Conservation (phyloP, 2,888 invertebrate genomes). For the Habroteleia sp. region DNA sequence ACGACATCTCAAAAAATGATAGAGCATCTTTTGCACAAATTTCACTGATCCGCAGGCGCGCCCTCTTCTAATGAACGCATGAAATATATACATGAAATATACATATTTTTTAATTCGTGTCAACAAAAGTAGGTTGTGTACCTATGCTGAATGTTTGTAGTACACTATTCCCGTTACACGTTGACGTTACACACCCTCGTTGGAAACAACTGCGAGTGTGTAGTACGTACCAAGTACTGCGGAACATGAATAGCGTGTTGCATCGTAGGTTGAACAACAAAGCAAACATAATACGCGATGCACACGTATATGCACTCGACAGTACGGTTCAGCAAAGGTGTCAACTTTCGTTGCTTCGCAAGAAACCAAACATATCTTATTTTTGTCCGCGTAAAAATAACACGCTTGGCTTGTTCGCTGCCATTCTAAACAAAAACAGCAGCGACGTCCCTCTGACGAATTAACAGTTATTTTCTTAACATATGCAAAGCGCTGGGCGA, state of each 20-base stretch:
- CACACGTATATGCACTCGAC: slow-evolving; percentile 66
- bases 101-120: slow-evolving; percentile 60
- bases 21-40: slow-evolving; percentile 11
- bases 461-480: slow-evolving; percentile 55
- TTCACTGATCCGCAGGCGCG: no score
- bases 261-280: slow-evolving; percentile 71
- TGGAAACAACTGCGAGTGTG: slow-evolving; percentile 59
- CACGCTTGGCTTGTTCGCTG: slow-evolving; percentile 12
- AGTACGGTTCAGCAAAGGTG: slow-evolving; percentile 68
- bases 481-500: slow-evolving; percentile 7
- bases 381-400: slow-evolving; percentile 45
- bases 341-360: slow-evolving; percentile 72
- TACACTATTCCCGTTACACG: slow-evolving; percentile 60
- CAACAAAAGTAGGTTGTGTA: slow-evolving; percentile 67
- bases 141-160: slow-evolving; percentile 64
- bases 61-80: no score
- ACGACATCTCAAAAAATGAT: neutral
- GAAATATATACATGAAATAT: slow-evolving; percentile 29
- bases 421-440: slow-evolving; percentile 38
- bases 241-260: slow-evolving; percentile 64
- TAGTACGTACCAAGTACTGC: slow-evolving; percentile 57
- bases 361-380: slow-evolving; percentile 70
- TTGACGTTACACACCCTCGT: slow-evolving; percentile 65
- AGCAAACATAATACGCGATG: slow-evolving; percentile 74
- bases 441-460: slow-evolving; percentile 13